Percentiles rank a stretch among this genome's conserved stretches.
Conservation (phyloP, 1,140 invertebrate species). For the Bicyclus anynana region DNA sequence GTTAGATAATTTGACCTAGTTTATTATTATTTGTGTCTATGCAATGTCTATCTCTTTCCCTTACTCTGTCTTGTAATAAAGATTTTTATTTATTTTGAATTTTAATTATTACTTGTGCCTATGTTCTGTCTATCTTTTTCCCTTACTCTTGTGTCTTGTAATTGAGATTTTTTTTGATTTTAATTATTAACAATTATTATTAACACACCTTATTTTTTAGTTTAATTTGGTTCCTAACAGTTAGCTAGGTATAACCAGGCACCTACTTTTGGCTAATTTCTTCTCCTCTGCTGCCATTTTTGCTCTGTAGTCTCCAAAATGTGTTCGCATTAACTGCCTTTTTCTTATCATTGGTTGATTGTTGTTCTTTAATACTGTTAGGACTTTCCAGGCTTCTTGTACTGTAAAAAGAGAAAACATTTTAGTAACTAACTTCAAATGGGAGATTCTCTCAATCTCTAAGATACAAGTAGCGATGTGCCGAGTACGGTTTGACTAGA, state of each 20-base stretch:
- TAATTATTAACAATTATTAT: conserved; percentile 9
- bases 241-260: conserved; percentile 26
- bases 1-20: too few relatives aligned
- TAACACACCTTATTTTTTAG: conserved; percentile 10
- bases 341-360: conserved; percentile 83
- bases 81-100: too few relatives aligned
- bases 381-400: conserved; percentile 79
- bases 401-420: conserved; percentile 61
- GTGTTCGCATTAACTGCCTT: conserved; percentile 84
- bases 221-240: conserved; percentile 7
- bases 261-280: conserved; percentile 74
- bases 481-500: too few relatives aligned
- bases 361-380: conserved; percentile 82
- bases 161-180: conserved; percentile 2
- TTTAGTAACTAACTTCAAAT: conserved; percentile 8
- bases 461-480: too few relatives aligned
- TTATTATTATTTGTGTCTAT: too few relatives aligned
- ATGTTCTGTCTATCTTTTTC: neutral
- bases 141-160: neutral
- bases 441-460: too few relatives aligned
- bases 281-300: conserved; percentile 87
- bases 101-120: too few relatives aligned
- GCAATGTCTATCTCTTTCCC: too few relatives aligned
- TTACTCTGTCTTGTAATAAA: too few relatives aligned
- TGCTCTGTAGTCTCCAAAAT: conserved; percentile 84